Evolutionary conservation across 2,797 vertebrate species (phyloP).

Genomic region (Micropoecilia bifurca): DNA sequence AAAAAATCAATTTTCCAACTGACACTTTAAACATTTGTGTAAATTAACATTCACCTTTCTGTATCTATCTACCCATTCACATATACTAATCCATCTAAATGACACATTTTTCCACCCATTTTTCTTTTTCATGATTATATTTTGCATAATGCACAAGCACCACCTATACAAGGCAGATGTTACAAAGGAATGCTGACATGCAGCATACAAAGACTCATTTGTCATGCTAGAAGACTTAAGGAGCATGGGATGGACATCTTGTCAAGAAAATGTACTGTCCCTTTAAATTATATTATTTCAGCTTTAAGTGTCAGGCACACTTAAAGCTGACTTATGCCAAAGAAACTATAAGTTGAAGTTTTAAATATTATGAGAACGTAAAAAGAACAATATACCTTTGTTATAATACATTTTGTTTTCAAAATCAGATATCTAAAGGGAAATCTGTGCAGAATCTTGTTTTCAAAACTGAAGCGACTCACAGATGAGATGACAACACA

Average conservation of each 20-base stretch:
- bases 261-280: slow-evolving; percentile 31
- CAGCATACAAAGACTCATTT: slow-evolving; percentile 39
- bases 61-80: neutral
- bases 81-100: neutral
- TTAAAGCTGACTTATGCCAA: neutral
- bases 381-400: neutral
- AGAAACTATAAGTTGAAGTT: neutral
- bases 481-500: slow-evolving; percentile 21
- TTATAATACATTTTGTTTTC: neutral
- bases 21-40: neutral
- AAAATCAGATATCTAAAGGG: neutral
- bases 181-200: slow-evolving; percentile 30
- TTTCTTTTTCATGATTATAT: slow-evolving; percentile 6
- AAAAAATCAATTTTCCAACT: neutral
- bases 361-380: neutral
- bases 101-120: slow-evolving; percentile 3
- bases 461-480: slow-evolving; percentile 21
- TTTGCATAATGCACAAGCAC: slow-evolving; percentile 19
- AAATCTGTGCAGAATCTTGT: slow-evolving; percentile 4
- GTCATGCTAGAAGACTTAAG: slow-evolving; percentile 37
- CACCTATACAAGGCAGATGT: slow-evolving; percentile 34
- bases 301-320: neutral
- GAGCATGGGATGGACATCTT: slow-evolving; percentile 36
- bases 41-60: neutral
- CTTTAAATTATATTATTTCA: slow-evolving; percentile 13